These are phyloP conservation scores for Petromus typicus DNA, from an alignment of 2,113 vertebrate genomes.

Conservation along the genomic window DNA sequence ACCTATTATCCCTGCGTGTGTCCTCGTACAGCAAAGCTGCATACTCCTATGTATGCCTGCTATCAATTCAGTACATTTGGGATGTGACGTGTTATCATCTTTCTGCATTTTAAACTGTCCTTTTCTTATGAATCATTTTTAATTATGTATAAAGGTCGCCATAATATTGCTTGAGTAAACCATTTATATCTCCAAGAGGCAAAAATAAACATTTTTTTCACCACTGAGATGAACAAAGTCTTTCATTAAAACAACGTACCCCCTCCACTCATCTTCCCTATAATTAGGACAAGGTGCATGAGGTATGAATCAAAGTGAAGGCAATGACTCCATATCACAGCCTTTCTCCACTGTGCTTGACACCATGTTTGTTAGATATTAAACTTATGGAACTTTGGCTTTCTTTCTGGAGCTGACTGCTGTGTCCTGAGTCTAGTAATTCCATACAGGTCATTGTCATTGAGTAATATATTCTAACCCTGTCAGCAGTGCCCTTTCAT, in stretches of 20 bases:
- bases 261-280: background rate
- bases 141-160: background rate
- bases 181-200: background rate
- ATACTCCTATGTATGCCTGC: background rate
- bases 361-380: background rate
- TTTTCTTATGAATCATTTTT: background rate
- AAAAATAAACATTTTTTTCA: background rate
- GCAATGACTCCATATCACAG: accelerated
- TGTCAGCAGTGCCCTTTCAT: background rate
- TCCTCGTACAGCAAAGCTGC: background rate
- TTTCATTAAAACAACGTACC: background rate
- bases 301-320: accelerated
- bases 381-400: background rate
- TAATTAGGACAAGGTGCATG: accelerated
- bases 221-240: background rate
- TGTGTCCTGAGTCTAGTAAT: background rate
- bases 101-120: background rate
- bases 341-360: background rate
- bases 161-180: background rate
- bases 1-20: background rate
- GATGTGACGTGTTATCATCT: background rate
- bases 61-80: background rate
- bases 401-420: background rate
- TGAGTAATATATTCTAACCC: background rate
- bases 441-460: background rate